Conservation (phyloP, 1,140 invertebrate species). For the Pseudachorutes palmiensis region DNA sequence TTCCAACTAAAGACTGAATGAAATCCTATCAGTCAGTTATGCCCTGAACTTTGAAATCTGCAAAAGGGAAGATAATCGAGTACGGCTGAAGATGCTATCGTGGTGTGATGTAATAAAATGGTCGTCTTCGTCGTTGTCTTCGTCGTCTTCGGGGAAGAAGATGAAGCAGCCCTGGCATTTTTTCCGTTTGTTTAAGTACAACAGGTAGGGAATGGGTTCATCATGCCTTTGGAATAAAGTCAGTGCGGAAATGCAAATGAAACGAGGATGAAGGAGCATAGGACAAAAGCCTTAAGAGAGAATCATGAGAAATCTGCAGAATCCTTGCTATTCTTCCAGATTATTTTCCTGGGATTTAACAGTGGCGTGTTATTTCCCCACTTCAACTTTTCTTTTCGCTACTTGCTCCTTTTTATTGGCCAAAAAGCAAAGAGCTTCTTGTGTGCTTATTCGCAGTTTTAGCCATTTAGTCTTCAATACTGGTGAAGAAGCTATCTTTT, state of each 20-base stretch:
- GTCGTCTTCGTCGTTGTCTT: neutral
- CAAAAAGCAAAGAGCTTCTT: too few species aligned
- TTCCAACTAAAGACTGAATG: too few species aligned
- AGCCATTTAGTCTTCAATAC: too few species aligned
- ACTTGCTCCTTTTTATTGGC: too few species aligned
- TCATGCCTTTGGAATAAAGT: neutral
- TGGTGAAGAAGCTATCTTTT: too few species aligned
- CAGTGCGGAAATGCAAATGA: neutral
- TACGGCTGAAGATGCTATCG: neutral
- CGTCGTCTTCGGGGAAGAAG: neutral
- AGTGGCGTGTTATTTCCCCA: too few species aligned
- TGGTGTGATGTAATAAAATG: conserved; percentile 3
- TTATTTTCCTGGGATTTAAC: neutral
- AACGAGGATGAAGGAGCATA: neutral
- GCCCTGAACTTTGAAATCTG: too few species aligned
- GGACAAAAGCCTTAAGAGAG: too few species aligned
- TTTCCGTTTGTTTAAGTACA: too few species aligned
- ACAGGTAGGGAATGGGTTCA: neutral
- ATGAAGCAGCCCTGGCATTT: neutral
- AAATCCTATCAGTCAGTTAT: too few species aligned
- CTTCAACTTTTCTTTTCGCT: too few species aligned
- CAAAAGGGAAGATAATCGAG: neutral
- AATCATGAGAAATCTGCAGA: neutral
- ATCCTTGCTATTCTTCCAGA: neutral
- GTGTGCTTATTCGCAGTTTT: too few species aligned